Evolutionary conservation across 2,888 invertebrate species (phyloP), one percentile per base, ranked within the genome.

Genomic region (Caenorhabditis becei): DNA sequence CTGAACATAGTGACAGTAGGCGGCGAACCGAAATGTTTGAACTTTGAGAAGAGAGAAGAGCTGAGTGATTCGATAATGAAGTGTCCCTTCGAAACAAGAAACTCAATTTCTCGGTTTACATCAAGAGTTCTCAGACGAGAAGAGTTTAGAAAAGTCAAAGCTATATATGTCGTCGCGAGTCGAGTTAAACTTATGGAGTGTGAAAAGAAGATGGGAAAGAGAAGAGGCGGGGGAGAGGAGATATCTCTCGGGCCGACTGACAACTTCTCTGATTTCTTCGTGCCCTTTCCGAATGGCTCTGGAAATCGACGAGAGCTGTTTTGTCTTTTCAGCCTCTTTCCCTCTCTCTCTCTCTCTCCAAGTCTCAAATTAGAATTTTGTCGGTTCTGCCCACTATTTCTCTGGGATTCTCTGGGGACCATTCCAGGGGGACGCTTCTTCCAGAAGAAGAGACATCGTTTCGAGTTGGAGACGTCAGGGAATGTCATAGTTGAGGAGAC

Each of bases 401-500:
- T 26, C 14, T 53, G 59, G 58, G 28, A 65, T 16, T 75, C 75
- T 75, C 75, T 28, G 49, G 75, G 66, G 75, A 61, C 49, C 61
- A 65, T 41, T n/a, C 23, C 35, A 51, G 28, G n/a, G 32, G 2
- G 53, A 18, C 56, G 2, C 26, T 23, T 54, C 28, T 26, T n/a
- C n/a, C n/a, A n/a, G 3, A 28, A 28, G n/a, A 51, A 66, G 49
- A 72, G 62, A 72, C 59, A 61, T 51, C 26, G 35, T 51, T 41
- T 51, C 26, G n/a, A 35, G 3, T 28, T 11, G 18, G 47, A 44
- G 26, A 47, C 23, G 3, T 51, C 44, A 56, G 72, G 32, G 61
- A 75, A 75, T 66, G 75, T 66, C 75, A 66, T 66, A 75, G 66
- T 75, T 66, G 66, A 75, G 75, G 32, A 58, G 72, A 58, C 72